Base-by-base conservation (phyloP, 2,888 invertebrate genomes). In the Palloptera scutellata region DNA sequence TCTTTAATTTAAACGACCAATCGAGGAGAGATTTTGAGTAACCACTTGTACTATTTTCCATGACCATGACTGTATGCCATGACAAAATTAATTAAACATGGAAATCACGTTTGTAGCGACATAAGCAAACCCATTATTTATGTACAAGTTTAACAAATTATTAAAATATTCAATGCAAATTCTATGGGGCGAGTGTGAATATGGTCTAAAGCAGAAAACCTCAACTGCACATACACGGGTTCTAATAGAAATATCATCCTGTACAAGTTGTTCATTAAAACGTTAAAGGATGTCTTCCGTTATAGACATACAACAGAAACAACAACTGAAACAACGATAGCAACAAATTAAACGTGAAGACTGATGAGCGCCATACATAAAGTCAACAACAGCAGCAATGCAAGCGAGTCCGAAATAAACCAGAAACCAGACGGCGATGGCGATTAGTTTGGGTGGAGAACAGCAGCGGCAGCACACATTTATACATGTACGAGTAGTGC, bases 111-210 rank as follows among this genome's bases (percentile, higher is more conserved):
- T 71, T 48, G 17, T 48, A 59, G 12, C 19, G 41, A 58, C 52
- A 59, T 58, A 63, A 57, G 52, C 64, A 41, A 64, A 65, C 62
- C 67, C 68, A 71, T 69, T 69, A 72, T 71, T 73, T 72, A 71
- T 71, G 68, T 73, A 67, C 70, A 72, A 72, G 72, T 74, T 69
- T 67, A 72, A 71, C 74, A 73, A 75, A 75, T 75, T 75, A 74
- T 73, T 72, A 73, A 72, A 70, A 69, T 65, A 58, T 30, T 30
- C 30, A 4, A 30, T 30, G 30, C 30, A 30, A 6, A 30, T 30
- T 2, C 30, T 30, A 30, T n/a, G 30, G 30, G 30, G 30, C 6
- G 6, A 30, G 30, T 30, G 30, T 30, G 6, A 30, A 30, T 30
- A 4, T 30, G 30, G 30, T 30, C 30, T 30, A 30, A 30, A 30